Base-by-base conservation (phyloP, 2,797 vertebrate genomes). In the Sarcoramphus papa region DNA sequence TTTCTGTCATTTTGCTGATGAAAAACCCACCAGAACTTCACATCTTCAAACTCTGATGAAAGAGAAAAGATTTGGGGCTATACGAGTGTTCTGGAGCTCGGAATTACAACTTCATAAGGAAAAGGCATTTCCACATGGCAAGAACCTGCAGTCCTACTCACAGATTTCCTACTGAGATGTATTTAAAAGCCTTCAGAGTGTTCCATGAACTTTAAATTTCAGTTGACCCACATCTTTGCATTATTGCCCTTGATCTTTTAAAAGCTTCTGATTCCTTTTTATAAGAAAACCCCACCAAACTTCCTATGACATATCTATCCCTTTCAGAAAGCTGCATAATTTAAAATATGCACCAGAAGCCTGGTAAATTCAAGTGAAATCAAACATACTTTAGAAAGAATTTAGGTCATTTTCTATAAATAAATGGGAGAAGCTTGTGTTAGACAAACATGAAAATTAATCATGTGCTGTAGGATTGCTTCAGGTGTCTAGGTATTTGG, bases 321-420 rank as follows among this genome's bases (percentile, higher is more conserved):
- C 28, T 68, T 88, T 95, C 79, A 92, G 35, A 85, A 97, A 73
- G 23, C 3, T 31, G 31, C 10, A 31, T 59, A 69, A 87, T 60
- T 87, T 82, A 85, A 93, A 94, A 92, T 79, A 47, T 16, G 6
- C 45, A 63, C n/a, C 51, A 67, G 12, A 56, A 94, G 14, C 69
- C 22, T 67, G 12, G 20, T 48, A 91, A 95, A 95, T 95, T 87
- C 77, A 96, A 95, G 54, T 33, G 59, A 96, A 96, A 93, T 81
- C 73, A 81, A 91, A 76, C 37, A 72, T 13, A 79, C 21, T 67
- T 69, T 50, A 48, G 72, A 92, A 93, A 67, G 70, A 92, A 64
- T 37, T 76, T 74, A 81, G 91, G 62, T 31, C 0, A 40, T 54
- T 94, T 96, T 88, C 37, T 92, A 47, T 76, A 96, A 91, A 87